A percentile compares a stretch with the other conserved stretches of the same genome.
Evolutionary conservation across 2,888 invertebrate species (phyloP).

Genomic region (Lamellibrachia columna): DNA sequence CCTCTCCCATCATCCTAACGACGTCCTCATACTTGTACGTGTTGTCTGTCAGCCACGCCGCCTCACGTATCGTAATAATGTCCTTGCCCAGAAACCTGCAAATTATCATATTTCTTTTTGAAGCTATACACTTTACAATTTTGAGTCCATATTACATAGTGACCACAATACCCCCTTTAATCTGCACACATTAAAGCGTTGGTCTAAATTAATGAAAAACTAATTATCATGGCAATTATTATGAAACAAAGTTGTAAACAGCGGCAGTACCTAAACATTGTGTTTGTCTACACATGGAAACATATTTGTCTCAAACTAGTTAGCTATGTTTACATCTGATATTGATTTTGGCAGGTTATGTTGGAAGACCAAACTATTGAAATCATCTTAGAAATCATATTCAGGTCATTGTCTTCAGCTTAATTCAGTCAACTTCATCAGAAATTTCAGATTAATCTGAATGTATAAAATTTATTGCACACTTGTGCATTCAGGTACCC

Average conservation of each 20-base stretch:
- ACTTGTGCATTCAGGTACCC: background rate
- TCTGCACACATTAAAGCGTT: too few species aligned
- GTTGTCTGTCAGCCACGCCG: conserved; percentile 64
- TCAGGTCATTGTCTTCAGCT: background rate
- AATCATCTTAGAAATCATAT: too few species aligned
- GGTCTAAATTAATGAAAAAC: too few species aligned
- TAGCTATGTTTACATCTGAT: too few species aligned
- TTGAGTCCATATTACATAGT: background rate
- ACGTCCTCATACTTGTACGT: conserved; percentile 65
- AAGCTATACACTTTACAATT: background rate
- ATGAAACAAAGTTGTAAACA: too few species aligned
- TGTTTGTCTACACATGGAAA: too few species aligned
- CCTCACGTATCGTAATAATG: conserved; percentile 63
- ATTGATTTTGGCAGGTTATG: too few species aligned
- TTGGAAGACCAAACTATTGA: too few species aligned
- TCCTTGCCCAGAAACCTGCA: conserved; percentile 59
- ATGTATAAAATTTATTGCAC: background rate
- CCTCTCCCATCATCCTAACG: conserved; percentile 64
- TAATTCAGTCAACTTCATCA: background rate
- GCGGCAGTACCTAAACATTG: too few species aligned
- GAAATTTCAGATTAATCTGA: background rate
- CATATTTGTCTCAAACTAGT: too few species aligned
- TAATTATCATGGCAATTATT: too few species aligned
- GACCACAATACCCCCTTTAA: background rate
- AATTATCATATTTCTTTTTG: conserved; percentile 21